Base-by-base conservation (phyloP, 2,888 invertebrate species). In the Leptopilina myrica region DNA sequence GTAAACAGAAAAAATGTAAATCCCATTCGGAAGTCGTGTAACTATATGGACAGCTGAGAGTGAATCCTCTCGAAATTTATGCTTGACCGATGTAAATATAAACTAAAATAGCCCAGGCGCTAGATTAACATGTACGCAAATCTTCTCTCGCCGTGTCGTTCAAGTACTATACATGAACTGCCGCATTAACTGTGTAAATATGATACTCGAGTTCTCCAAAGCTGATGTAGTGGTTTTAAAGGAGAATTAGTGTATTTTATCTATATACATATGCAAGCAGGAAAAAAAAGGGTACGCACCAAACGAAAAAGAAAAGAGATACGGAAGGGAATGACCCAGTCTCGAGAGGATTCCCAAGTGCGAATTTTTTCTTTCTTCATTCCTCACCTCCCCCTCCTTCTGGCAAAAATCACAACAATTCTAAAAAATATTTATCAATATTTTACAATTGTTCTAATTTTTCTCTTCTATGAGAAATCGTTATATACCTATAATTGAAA, bases 101-200 rank as follows among this genome's bases (percentile, higher is more conserved):
- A 83, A 83, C 82, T 85, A 81, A 86, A 86, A 86, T 85, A 85
- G 82, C 83, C 77, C 75, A 64, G 67, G 67, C 82, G 78, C 82
- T 78, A 81, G 76, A 81, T 80, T 80, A 84, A 82, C 79, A 83
- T 78, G 80, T 82, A 79, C 82, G 82, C 79, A 76, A 86, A 83
- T 84, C 83, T 77, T 82, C 82, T 82, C 82, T 49, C 49, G 12
- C 8, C 43, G 79, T 66, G 79, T 66, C 76, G 78, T 81, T 80
- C 78, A 81, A 84, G 85, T 85, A 82, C 79, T 11, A 49, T 49
- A 84, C 76, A 75, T 83, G 82, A 87, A 87, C 86, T 87, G 85
- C 84, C 87, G 86, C 90, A 90, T 90, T 90, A 90, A 87, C 89
- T 89, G 87, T 88, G 87, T 85, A 89, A 90, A 90, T 86, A 89